phyloP scores from a whole-genome alignment of 30 jellyfish, hydroid and myxozoan species.

The Turritopsis rubra region DNA sequence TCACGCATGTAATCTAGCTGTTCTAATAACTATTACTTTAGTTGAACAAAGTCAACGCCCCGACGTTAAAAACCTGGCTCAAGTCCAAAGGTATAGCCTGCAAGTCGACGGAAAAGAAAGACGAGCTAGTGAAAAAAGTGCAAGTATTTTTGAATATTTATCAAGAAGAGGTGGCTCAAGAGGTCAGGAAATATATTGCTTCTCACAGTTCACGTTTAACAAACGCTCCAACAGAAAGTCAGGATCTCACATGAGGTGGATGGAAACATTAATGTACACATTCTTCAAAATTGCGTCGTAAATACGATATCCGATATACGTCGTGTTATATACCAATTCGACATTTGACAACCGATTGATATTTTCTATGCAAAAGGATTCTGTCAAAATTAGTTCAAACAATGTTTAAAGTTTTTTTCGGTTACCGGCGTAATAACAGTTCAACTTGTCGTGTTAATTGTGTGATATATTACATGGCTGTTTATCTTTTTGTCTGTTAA shows the following conservation, averaged over 20 bases:
- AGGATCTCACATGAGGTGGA: not conserved
- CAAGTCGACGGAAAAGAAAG: conserved; percentile 54
- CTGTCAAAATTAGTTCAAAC: too few relatives aligned
- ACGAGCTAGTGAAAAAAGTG: conserved; percentile 35
- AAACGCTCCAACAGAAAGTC: not conserved
- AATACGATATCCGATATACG: too few relatives aligned
- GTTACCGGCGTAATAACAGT: too few relatives aligned
- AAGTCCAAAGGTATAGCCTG: conserved; percentile 36
- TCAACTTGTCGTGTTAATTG: too few relatives aligned
- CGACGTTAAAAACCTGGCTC: conserved; percentile 48
- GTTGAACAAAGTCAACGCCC: conserved; percentile 53
- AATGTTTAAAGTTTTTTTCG: too few relatives aligned
- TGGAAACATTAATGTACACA: not conserved
- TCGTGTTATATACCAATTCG: too few relatives aligned
- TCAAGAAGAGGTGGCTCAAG: conserved; percentile 3
- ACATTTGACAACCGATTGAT: too few relatives aligned
- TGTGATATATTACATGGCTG: too few relatives aligned
- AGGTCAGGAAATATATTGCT: conserved; percentile 5
- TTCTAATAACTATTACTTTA: too few relatives aligned
- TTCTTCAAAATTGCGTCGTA: not conserved
- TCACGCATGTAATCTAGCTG: too few relatives aligned
- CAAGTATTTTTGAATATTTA: conserved; percentile 15
- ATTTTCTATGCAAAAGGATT: too few relatives aligned
- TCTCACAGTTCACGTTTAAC: not conserved
- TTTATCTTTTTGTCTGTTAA: too few relatives aligned